Percentiles rank a stretch among this genome's conserved stretches.
Evolutionary conservation across 2,888 invertebrate genomes (phyloP).

Genomic region (Lamellibrachia columna): DNA sequence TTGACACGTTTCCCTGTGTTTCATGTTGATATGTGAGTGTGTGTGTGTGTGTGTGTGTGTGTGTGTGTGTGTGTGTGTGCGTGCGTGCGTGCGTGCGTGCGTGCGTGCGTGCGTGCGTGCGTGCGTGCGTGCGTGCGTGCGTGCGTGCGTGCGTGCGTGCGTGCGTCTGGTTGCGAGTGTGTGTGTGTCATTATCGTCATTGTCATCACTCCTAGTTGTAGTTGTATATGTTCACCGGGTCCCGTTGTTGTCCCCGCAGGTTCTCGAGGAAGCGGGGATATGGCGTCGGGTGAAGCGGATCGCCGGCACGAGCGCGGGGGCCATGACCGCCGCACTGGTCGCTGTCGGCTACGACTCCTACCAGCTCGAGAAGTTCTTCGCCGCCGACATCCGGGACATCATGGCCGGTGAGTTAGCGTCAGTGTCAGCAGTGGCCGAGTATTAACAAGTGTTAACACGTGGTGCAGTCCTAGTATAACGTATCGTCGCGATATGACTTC

Average conservation of each 20-base stretch:
- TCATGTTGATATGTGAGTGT: not conserved
- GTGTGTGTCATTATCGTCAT: conserved; percentile 20
- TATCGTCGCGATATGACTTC: too few species aligned
- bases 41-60: not conserved
- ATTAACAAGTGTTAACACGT: not conserved
- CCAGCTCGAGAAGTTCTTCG: conserved; percentile 38
- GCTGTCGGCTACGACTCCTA: conserved; percentile 41
- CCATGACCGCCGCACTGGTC: conserved; percentile 40
- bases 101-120: not conserved
- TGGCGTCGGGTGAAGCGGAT: conserved; percentile 38
- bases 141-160: not conserved
- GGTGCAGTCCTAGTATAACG: not conserved
- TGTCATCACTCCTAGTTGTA: not conserved
- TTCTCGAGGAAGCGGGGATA: conserved; percentile 40
- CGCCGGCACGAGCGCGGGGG: conserved; percentile 39
- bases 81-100: not conserved
- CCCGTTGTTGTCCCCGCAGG: conserved; percentile 19
- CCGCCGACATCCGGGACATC: conserved; percentile 34
- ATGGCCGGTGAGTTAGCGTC: conserved; percentile 29
- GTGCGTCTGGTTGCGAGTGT: too few species aligned
- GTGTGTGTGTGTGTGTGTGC: not conserved
- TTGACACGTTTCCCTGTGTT: not conserved
- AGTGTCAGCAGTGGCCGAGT: not conserved
- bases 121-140: too few species aligned
- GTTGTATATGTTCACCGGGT: not conserved